Conservation (phyloP, 2,888 invertebrate species). For the Parnassius glacialis region DNA sequence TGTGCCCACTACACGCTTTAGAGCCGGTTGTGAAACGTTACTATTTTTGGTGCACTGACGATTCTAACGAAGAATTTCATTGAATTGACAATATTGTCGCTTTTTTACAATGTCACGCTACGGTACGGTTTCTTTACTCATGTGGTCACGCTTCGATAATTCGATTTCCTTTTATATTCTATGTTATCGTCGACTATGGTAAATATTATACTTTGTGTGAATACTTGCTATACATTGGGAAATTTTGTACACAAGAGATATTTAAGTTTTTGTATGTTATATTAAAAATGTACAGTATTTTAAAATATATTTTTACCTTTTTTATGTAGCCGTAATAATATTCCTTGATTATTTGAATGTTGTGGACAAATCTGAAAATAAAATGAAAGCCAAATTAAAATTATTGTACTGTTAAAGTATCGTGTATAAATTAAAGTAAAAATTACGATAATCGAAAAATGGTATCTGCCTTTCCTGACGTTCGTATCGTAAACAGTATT, state of each 20-base stretch:
- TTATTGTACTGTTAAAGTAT: too few species aligned
- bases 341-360: constrained; percentile 40
- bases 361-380: constrained; percentile 45
- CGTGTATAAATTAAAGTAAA: too few species aligned
- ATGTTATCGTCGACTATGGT: not conserved
- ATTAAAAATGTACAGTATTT: too few species aligned
- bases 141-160: constrained; percentile 27
- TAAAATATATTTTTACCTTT: constrained; percentile 34
- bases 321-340: constrained; percentile 39
- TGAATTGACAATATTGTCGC: constrained; percentile 50
- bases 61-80: constrained; percentile 61
- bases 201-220: too few species aligned
- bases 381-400: not conserved
- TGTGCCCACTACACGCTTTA: constrained; percentile 51
- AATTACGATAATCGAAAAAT: too few species aligned
- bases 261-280: too few species aligned
- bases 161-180: constrained; percentile 27
- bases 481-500: too few species aligned
- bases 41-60: constrained; percentile 70
- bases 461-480: too few species aligned
- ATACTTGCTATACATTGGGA: too few species aligned
- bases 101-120: constrained; percentile 33
- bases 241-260: too few species aligned
- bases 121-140: not conserved
- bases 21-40: constrained; percentile 50